Percentiles rank a stretch among this genome's conserved stretches.
These are phyloP conservation scores for Pyrocephalus nanus DNA, from an alignment of 2,797 vertebrate species.

Conservation along the genomic window DNA sequence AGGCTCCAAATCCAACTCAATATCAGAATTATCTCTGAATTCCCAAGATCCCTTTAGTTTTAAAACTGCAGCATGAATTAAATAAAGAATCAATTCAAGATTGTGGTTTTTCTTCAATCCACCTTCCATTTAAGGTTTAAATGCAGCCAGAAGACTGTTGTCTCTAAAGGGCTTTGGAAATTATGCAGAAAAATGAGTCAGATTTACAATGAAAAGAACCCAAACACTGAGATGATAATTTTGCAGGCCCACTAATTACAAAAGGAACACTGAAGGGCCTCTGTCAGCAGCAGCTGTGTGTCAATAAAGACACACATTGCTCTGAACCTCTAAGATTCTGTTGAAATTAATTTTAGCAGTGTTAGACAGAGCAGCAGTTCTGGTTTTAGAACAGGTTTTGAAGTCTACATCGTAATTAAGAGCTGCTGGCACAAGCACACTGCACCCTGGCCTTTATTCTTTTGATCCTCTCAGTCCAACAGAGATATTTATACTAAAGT, in stretches of 20 bases:
- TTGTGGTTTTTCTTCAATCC: neutral
- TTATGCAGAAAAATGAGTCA: neutral
- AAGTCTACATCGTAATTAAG: neutral
- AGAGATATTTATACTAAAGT: neutral
- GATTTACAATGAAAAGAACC: neutral
- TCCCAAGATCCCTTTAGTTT: neutral
- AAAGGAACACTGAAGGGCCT: neutral
- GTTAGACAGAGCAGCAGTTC: neutral
- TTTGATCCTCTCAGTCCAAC: neutral
- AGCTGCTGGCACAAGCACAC: neutral
- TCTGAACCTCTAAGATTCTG: neutral
- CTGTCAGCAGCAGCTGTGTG: neutral
- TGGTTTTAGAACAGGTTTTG: neutral
- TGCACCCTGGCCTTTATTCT: neutral
- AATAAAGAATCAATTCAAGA: neutral
- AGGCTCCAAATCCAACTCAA: neutral
- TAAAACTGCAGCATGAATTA: neutral
- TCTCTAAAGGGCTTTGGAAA: neutral
- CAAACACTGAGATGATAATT: neutral
- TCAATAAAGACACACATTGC: neutral
- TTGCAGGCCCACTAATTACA: neutral
- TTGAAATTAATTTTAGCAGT: neutral
- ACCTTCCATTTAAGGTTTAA: neutral
- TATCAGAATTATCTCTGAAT: neutral
- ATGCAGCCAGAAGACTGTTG: neutral